Conservation (phyloP, 2,113 vertebrate species). For the Caretta caretta region DNA sequence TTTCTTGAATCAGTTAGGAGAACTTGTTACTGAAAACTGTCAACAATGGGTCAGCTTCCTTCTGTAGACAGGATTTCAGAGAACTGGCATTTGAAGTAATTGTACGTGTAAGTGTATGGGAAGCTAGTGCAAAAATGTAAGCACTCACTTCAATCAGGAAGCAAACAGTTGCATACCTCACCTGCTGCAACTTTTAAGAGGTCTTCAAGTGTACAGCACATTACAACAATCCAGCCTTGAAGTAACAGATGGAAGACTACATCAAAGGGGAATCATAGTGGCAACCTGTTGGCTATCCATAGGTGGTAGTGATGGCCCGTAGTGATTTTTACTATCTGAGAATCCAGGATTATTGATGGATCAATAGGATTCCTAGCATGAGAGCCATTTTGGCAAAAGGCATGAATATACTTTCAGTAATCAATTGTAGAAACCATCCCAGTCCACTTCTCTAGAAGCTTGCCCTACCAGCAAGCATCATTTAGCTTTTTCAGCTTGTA, state of each 20-base stretch:
- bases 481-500: not conserved
- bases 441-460: slow-evolving; percentile 15
- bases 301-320: not conserved
- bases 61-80: accelerated
- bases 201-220: not conserved
- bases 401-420: not conserved
- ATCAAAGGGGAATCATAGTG: not conserved
- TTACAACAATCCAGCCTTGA: not conserved
- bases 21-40: not conserved
- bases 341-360: not conserved
- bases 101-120: not conserved
- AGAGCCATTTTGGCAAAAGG: not conserved
- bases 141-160: not conserved
- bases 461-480: slow-evolving; percentile 13
- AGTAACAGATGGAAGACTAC: not conserved
- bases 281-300: not conserved
- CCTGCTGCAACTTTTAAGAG: not conserved
- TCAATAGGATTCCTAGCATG: not conserved
- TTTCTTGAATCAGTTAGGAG: not conserved
- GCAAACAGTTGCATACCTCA: not conserved
- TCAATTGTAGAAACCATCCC: not conserved
- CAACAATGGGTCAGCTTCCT: not conserved
- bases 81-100: not conserved
- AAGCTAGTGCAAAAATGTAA: not conserved
- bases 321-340: not conserved